Conservation (phyloP, 2,888 invertebrate genomes). For the Imbricaverruca yamaguchii region DNA sequence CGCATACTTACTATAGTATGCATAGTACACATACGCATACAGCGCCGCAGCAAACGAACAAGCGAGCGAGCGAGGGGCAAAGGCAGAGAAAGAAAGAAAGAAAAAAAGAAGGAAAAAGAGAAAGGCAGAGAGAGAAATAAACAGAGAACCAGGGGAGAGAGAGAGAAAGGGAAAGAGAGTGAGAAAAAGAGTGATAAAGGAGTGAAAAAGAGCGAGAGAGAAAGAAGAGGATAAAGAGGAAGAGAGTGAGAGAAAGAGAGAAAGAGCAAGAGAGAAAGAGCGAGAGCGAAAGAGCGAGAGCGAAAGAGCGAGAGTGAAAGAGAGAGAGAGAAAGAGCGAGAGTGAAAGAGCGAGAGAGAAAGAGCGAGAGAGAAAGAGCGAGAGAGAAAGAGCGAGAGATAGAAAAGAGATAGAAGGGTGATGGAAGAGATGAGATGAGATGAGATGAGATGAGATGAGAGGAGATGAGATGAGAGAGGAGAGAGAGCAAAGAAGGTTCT, state of each 20-base stretch:
- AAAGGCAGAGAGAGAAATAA: too few species aligned
- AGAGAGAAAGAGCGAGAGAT: background rate
- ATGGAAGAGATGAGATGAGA: background rate
- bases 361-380: background rate
- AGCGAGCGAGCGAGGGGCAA: background rate
- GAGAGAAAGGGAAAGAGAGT: background rate
- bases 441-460: background rate
- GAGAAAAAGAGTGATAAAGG: too few species aligned
- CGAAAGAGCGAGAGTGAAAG: too few species aligned
- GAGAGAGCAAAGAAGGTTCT: too few species aligned
- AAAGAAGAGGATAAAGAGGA: too few species aligned
- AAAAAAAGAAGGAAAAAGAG: background rate
- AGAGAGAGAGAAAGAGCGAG: background rate
- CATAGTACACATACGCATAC: too few species aligned
- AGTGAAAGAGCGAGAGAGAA: background rate
- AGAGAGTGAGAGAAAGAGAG: too few species aligned
- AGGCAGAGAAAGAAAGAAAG: background rate
- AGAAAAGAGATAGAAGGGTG: background rate
- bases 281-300: too few species aligned
- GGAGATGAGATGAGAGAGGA: too few species aligned
- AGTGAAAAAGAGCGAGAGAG: too few species aligned
- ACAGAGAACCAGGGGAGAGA: background rate
- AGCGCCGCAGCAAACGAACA: background rate
- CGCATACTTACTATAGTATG: too few species aligned
- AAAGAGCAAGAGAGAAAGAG: too few species aligned